phyloP scores from a whole-genome alignment of 2,888 invertebrate genomes.

The Epirrita christyi region DNA sequence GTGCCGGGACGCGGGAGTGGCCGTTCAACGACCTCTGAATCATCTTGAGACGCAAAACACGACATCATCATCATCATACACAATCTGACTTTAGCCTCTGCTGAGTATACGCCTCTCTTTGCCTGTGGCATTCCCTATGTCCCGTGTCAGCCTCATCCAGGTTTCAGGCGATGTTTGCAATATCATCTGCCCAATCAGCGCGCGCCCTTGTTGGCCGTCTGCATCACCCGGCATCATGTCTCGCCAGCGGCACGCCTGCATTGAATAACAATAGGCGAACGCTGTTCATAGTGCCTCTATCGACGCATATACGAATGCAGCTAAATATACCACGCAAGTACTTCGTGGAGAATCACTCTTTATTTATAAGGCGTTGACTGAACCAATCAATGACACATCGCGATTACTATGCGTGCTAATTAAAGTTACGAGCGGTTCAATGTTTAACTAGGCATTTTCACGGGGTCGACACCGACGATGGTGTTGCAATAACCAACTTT shows the following conservation, averaged over 20 bases:
- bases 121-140: too few species aligned
- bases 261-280: constrained; percentile 20
- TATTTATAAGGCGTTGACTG: constrained; percentile 16
- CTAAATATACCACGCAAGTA: constrained; percentile 18
- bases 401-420: constrained; percentile 10
- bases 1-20: not conserved
- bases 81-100: too few species aligned
- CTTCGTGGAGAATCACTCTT: constrained; percentile 19
- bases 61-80: too few species aligned
- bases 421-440: not conserved
- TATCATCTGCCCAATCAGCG: not conserved
- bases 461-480: not conserved
- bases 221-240: constrained; percentile 54
- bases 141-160: too few species aligned
- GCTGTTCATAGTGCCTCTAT: constrained; percentile 18
- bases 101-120: too few species aligned
- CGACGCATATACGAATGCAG: constrained; percentile 21
- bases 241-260: constrained; percentile 51
- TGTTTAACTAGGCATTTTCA: not conserved
- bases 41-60: constrained; percentile 32
- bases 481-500: constrained; percentile 28
- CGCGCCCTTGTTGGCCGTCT: constrained; percentile 57
- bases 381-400: constrained; percentile 31
- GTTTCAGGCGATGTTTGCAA: too few species aligned
- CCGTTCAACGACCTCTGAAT: not conserved